Evolutionary conservation across 2,113 vertebrate genomes (phyloP).

Genomic region (Trematomus loennbergii): DNA sequence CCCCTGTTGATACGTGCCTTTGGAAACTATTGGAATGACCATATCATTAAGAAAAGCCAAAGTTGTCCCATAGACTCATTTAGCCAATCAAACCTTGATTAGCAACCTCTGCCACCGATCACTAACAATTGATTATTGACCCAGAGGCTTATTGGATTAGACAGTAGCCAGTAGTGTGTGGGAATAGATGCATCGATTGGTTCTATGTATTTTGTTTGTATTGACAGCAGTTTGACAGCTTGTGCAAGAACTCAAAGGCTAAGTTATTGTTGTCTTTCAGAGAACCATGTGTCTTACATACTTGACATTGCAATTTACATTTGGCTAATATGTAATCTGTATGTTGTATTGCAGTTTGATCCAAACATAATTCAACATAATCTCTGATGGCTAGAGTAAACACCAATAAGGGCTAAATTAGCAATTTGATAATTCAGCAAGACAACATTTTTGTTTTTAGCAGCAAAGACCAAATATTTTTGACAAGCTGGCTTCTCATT

Average conservation of each 20-base stretch:
- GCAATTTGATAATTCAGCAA: background rate
- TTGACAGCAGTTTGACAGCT: constrained; percentile 50
- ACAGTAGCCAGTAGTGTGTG: constrained; percentile 50
- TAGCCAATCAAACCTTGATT: constrained; percentile 67
- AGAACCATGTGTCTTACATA: constrained; percentile 1
- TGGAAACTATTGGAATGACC: constrained; percentile 9
- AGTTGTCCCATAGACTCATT: constrained; percentile 56
- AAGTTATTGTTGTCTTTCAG: constrained; percentile 5
- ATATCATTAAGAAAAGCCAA: constrained; percentile 13
- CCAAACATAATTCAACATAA: constrained; percentile 11
- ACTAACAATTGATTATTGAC: constrained; percentile 73
- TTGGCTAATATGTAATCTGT: background rate
- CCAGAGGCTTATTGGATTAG: constrained; percentile 63
- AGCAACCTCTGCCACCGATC: constrained; percentile 62
- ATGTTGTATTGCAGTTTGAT: background rate
- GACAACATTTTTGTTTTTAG: background rate
- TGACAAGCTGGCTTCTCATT: background rate
- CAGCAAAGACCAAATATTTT: background rate
- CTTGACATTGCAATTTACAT: constrained; percentile 31
- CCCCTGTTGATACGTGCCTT: background rate
- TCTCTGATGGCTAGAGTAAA: too few relatives aligned
- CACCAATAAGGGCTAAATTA: constrained; percentile 4
- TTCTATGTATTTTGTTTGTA: constrained; percentile 71
- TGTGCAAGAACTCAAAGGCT: constrained; percentile 35
- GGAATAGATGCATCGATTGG: constrained; percentile 76